Conservation (phyloP, 1,140 invertebrate genomes). For the Battus philenor region DNA sequence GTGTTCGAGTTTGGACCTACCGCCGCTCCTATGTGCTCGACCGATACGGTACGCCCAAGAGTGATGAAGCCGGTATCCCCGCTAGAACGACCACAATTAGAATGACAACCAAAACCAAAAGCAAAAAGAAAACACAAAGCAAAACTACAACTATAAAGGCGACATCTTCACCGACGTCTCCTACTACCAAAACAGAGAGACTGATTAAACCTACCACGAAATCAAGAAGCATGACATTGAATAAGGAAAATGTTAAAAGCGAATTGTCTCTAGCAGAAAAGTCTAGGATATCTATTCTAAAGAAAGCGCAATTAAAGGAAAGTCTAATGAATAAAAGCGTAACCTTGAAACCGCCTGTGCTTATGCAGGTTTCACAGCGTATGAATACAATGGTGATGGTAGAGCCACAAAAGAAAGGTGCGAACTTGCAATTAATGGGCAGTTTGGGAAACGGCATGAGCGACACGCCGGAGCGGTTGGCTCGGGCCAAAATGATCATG, state of each 20-base stretch:
- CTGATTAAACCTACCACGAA: neutral
- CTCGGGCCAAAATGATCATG: constrained; percentile 46
- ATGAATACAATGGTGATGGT: constrained; percentile 50
- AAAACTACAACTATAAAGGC: too few species aligned
- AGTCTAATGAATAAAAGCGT: constrained; percentile 18
- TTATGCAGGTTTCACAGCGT: constrained; percentile 49
- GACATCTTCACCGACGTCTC: neutral
- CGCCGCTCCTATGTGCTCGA: constrained; percentile 24
- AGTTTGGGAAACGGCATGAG: constrained; percentile 7
- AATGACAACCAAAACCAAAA: neutral
- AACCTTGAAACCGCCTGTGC: constrained; percentile 50
- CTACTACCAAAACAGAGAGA: neutral
- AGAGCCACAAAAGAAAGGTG: constrained; percentile 27
- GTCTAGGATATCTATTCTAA: constrained; percentile 50
- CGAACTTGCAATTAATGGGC: neutral
- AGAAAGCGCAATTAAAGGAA: constrained; percentile 48
- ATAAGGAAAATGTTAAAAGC: constrained; percentile 17
- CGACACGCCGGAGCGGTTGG: constrained; percentile 37
- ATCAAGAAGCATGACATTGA: neutral
- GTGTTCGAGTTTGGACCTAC: constrained; percentile 21
- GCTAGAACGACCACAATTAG: neutral
- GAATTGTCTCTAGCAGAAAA: constrained; percentile 52
- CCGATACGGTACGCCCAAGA: constrained; percentile 8
- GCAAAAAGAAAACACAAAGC: too few species aligned
- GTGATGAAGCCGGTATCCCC: neutral